Base-by-base conservation (phyloP, 1,140 invertebrate species). In the Temnothorax curvispinosus region DNA sequence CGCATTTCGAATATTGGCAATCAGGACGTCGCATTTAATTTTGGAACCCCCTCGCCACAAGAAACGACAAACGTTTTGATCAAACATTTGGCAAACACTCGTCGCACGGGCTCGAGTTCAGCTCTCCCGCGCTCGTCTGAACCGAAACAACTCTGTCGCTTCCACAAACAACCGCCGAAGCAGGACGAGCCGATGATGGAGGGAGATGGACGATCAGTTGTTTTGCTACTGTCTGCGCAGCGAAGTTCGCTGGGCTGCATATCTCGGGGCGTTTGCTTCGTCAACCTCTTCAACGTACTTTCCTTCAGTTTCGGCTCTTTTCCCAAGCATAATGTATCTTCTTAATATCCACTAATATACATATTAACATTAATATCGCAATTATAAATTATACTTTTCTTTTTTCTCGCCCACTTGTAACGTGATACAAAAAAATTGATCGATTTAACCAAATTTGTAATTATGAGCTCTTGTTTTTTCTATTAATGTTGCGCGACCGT, bases 41-140 rank as follows among this genome's bases (percentile, higher is more conserved):
- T 94, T 88, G 89, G 89, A 69, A 71, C 56, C 64, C 86, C 77
- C 82, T 81, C 76, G 85, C 89, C 89, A 75, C 88, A 89, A 93
- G 93, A 94, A 94, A 92, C 92, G 91, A 94, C 94, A 94, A 95
- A 94, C 93, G 94, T 94, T 94, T 93, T 92, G 93, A 94, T 94
- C 94, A 95, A 95, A 95, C 94, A 94, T 95, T 95, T 94, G 94
- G 94, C 93, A 93, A 95, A 94, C 94, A 94, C 93, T 95, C 93
- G 90, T 94, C 86, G 87, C 69, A 9, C 35, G 91, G 75, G 56
- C 62, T 47, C 62, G 89, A 86, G 80, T 88, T 69, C 65, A 84
- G 87, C 87, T 80, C 88, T 76, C 76, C 67, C 89, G 75, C 64
- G 77, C 81, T 60, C 32, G 77, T 84, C 80, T 74, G 69, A 60